Percentiles rank a stretch among this genome's conserved stretches.
phyloP scores from a whole-genome alignment of 2,888 invertebrate genomes.

The Dasypogon diadema region DNA sequence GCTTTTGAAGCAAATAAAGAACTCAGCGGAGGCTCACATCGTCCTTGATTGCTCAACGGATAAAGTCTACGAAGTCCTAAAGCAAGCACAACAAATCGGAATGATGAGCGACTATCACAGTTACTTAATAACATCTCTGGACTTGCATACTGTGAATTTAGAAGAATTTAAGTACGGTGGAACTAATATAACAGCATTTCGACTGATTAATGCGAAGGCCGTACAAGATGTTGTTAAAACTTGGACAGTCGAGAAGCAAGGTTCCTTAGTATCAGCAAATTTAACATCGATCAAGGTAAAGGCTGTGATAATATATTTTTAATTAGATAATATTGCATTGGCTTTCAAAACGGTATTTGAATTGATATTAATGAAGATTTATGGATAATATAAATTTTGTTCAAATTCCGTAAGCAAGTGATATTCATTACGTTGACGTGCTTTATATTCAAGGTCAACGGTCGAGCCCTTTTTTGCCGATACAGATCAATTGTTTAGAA shows the following conservation, averaged over 20 bases:
- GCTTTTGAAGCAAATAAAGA: slow-evolving; percentile 90
- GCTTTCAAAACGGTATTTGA: no score
- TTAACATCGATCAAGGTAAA: slow-evolving; percentile 69
- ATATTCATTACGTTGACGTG: no score
- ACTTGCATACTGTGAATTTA: slow-evolving; percentile 90
- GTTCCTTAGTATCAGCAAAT: slow-evolving; percentile 71
- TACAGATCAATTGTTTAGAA: no score
- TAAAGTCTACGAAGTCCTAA: slow-evolving; percentile 85
- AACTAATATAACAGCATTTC: slow-evolving; percentile 94
- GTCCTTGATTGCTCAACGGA: slow-evolving; percentile 91
- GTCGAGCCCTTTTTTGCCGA: no score
- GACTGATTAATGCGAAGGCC: slow-evolving; percentile 88
- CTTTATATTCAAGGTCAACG: no score
- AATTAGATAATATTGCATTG: no score
- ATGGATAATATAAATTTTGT: no score
- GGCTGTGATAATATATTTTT: no score
- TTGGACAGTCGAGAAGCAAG: slow-evolving; percentile 82
- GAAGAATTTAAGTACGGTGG: slow-evolving; percentile 96
- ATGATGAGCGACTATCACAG: slow-evolving; percentile 98
- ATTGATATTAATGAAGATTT: no score
- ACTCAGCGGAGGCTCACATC: slow-evolving; percentile 91
- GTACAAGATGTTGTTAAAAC: slow-evolving; percentile 82
- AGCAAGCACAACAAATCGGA: slow-evolving; percentile 95
- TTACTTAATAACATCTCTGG: slow-evolving; percentile 92
- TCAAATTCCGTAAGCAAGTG: no score